Evolutionary conservation across 2,113 vertebrate species (phyloP), one percentile per base, ranked within the genome.

Genomic region (Xerus inauris): DNA sequence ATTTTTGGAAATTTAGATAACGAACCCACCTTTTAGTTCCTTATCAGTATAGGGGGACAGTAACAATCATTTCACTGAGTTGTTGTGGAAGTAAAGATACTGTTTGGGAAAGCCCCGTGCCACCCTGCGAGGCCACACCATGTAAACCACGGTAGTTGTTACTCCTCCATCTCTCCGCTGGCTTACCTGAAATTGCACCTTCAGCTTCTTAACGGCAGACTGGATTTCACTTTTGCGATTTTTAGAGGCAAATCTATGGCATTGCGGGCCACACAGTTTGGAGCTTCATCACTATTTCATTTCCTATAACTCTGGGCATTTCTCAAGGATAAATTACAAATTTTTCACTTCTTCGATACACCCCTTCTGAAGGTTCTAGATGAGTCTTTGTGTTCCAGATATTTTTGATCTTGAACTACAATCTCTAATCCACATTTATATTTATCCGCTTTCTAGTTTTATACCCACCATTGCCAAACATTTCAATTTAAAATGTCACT

Each of bases 351-450:
- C 45, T 80, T 88, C 82, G 79, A 97, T 6, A 45, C 6, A 47
- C 13, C 13, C 14, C 49, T 82, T 93, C 47, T 86, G 40, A 94
- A 96, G 69, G 62, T 86, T 85, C 73, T 89, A 91, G 67, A n/a
- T 49, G 35, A 72, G 47, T 86, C 8, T 94, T 75, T 32, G 5
- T 8, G 30, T 45, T 85, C 91, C 40, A 81, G 40, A 47, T 57
- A 20, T 93, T 73, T 91, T 40, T 45, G 62, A 51, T 57, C n/a
- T 86, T 75, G n/a, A 69, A 40, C 13, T 84, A 38, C 24, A 30
- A 86, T 65, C 0, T 38, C 6, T 14, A 30, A 91, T 69, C 42
- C 84, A 83, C 3, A 64, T 38, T 80, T 85, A 88, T 0, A 85
- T 73, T 92, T 77, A 62, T 38, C 14, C 42, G 86, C 80, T 86